Conservation (phyloP, 1,140 invertebrate genomes). For the Pteromalus puparum region DNA sequence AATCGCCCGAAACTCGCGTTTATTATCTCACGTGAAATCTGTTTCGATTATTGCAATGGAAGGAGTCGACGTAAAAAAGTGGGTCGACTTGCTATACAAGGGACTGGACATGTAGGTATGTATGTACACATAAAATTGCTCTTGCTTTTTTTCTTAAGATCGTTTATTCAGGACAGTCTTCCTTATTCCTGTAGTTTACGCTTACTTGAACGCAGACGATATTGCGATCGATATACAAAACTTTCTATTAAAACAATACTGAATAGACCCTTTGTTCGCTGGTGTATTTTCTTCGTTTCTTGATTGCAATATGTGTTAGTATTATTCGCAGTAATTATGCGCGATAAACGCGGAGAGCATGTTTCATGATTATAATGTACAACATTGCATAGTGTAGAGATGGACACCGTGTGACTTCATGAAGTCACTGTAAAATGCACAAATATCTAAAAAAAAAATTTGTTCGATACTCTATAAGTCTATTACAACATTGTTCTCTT, state of each 20-base stretch:
- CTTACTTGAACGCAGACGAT: neutral
- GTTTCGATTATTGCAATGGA: neutral
- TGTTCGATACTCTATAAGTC: too few relatives aligned
- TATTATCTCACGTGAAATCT: neutral
- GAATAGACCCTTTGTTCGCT: too few relatives aligned
- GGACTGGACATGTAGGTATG: neutral
- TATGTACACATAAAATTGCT: too few relatives aligned
- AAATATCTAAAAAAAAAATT: too few relatives aligned
- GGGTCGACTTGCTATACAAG: neutral
- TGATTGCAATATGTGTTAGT: neutral
- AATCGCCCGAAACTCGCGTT: neutral
- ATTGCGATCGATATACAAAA: neutral
- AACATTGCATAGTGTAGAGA: neutral
- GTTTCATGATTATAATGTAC: neutral
- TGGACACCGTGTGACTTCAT: neutral
- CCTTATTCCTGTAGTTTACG: neutral
- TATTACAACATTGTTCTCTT: neutral
- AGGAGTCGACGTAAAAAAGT: neutral
- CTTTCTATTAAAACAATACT: conserved; percentile 7
- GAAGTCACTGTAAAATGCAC: too few relatives aligned
- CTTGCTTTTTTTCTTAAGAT: neutral
- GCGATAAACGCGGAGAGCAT: neutral
- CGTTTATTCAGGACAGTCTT: conserved; percentile 18
- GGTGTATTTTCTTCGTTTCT: neutral
- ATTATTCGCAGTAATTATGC: conserved; percentile 8